Percentiles rank a stretch among this genome's conserved stretches.
Conservation (phyloP, 2,113 vertebrate species). For the Euleptes europaea region DNA sequence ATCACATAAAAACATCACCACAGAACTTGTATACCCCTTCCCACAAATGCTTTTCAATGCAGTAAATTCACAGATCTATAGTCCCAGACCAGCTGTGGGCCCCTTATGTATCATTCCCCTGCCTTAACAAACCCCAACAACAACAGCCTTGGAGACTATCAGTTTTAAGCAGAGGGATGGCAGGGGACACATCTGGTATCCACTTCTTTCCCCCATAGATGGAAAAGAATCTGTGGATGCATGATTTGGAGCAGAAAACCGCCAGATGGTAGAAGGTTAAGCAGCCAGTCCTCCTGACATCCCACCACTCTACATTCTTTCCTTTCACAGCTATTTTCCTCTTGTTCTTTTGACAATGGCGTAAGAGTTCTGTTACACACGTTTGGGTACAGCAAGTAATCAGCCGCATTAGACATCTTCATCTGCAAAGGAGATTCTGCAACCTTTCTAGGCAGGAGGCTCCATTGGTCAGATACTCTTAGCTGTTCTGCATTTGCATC, state of each 20-base stretch:
- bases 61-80: not conserved
- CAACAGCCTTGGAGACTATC: not conserved
- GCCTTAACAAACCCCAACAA: no score
- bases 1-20: not conserved
- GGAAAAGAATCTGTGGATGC: not conserved
- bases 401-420: not conserved
- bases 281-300: not conserved
- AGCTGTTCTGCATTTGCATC: not conserved
- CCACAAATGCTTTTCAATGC: not conserved
- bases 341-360: not conserved
- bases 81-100: not conserved
- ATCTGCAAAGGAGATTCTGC: not conserved
- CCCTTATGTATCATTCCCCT: no score
- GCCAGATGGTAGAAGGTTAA: not conserved
- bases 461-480: not conserved
- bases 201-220: not conserved
- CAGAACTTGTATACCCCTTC: not conserved
- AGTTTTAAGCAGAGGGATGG: not conserved
- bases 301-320: not conserved
- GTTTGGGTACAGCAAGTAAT: not conserved
- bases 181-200: not conserved
- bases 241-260: not conserved
- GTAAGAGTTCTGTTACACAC: not conserved
- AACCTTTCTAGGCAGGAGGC: not conserved
- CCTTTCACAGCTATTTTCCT: not conserved